These are phyloP conservation scores for Sarcophaga bullata DNA, from an alignment of 1,140 invertebrate genomes.

Conservation along the genomic window DNA sequence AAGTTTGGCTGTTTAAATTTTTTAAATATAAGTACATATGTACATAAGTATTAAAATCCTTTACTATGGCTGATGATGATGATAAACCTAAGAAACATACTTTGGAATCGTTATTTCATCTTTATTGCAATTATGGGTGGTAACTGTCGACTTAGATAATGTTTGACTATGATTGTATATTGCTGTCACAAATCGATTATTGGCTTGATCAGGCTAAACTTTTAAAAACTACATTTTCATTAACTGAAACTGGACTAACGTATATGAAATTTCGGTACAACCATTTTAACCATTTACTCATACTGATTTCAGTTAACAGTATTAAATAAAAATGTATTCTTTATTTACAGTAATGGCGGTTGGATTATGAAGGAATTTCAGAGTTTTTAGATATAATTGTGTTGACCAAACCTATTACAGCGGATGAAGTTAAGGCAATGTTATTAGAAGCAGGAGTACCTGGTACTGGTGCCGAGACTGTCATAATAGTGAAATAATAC, in stretches of 20 bases:
- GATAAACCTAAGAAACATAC: constrained; percentile 61
- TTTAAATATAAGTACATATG: no score
- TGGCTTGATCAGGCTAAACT: constrained; percentile 60
- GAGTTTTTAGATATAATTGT: constrained; percentile 54
- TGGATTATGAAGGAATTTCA: constrained; percentile 59
- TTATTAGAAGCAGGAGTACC: constrained; percentile 54
- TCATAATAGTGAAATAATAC: constrained; percentile 52
- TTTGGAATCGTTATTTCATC: constrained; percentile 52
- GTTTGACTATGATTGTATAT: constrained; percentile 53
- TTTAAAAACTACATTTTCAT: constrained; percentile 53
- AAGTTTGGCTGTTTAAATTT: no score
- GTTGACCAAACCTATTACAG: constrained; percentile 42
- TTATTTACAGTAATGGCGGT: constrained; percentile 55
- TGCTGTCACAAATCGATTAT: constrained; percentile 57
- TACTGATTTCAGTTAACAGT: neutral
- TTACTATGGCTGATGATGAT: constrained; percentile 59
- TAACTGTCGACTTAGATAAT: constrained; percentile 53
- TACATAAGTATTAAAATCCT: no score
- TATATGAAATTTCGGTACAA: constrained; percentile 62
- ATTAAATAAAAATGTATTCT: neutral
- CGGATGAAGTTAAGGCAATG: constrained; percentile 53
- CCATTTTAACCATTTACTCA: neutral
- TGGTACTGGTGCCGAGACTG: constrained; percentile 49
- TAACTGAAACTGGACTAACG: constrained; percentile 56
- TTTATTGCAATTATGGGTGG: constrained; percentile 53